Evolutionary conservation across 2,797 vertebrate species (phyloP).

Genomic region (Sebastes iracundus): DNA sequence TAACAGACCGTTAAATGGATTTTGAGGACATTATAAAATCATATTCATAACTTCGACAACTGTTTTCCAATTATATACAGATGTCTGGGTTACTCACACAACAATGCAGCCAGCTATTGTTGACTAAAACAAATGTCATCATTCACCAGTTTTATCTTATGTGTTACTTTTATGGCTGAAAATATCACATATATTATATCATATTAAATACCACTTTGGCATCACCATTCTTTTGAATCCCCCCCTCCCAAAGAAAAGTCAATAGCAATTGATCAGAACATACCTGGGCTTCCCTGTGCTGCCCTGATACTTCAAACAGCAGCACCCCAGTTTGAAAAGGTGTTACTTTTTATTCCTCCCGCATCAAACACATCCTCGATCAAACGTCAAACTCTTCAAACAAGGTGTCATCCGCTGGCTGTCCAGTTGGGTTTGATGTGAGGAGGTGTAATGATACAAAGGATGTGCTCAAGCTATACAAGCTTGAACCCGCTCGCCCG

Average conservation of each 20-base stretch:
- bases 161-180: neutral
- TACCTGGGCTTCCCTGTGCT: constrained; percentile 43
- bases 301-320: constrained; percentile 74
- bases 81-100: neutral
- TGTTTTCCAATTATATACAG: neutral
- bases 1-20: neutral
- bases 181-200: neutral
- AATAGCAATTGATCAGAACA: constrained; percentile 58
- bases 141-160: neutral
- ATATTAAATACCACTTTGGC: constrained; percentile 8
- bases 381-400: constrained; percentile 86
- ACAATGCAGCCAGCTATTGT: neutral
- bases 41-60: neutral
- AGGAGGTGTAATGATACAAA: constrained; percentile 79
- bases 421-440: constrained; percentile 79
- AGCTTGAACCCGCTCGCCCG: constrained; percentile 51
- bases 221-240: constrained; percentile 5
- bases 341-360: constrained; percentile 74
- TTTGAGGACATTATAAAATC: neutral
- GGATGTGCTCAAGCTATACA: constrained; percentile 44
- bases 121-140: neutral
- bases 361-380: constrained; percentile 85
- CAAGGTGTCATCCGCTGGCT: constrained; percentile 80
- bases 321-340: constrained; percentile 71
- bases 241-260: constrained; percentile 17